Conservation (phyloP, 2,113 vertebrate species). For the Trogon surrucura region DNA sequence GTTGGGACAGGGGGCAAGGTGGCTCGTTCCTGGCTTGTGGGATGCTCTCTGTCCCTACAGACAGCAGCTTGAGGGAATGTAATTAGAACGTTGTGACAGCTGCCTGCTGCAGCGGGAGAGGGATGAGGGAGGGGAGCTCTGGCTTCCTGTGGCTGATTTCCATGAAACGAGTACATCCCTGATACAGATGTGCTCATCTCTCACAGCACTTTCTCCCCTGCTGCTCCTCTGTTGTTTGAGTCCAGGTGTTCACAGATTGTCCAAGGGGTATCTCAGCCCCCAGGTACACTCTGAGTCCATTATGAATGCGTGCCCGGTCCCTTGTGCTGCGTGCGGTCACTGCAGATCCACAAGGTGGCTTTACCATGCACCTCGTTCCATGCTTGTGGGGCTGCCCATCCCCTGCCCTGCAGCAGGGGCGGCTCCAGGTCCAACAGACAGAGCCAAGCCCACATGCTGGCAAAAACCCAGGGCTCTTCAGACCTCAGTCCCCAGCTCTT, state of each 20-base stretch:
- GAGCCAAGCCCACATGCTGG: accelerated
- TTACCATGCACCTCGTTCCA: neutral
- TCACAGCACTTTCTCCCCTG: neutral
- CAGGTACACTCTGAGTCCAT: accelerated
- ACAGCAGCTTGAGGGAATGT: neutral
- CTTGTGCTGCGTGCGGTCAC: neutral
- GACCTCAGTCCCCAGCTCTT: neutral
- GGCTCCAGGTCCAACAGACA: neutral
- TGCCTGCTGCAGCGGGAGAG: neutral
- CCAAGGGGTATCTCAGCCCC: neutral
- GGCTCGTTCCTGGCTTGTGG: neutral
- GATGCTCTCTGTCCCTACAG: neutral
- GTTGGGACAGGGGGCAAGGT: accelerated
- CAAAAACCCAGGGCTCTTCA: neutral
- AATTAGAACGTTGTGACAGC: neutral
- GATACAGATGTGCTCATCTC: neutral
- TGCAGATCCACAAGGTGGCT: neutral
- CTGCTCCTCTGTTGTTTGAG: neutral
- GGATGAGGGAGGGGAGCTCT: neutral
- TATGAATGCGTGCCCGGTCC: accelerated
- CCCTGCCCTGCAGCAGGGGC: neutral
- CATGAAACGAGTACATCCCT: neutral
- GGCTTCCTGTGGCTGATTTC: neutral
- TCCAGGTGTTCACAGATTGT: neutral
- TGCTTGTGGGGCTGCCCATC: accelerated